A percentile compares a stretch with the other conserved stretches of the same genome.
Conservation (phyloP, 2,113 vertebrate genomes). For the Oncorhynchus kisutch region DNA sequence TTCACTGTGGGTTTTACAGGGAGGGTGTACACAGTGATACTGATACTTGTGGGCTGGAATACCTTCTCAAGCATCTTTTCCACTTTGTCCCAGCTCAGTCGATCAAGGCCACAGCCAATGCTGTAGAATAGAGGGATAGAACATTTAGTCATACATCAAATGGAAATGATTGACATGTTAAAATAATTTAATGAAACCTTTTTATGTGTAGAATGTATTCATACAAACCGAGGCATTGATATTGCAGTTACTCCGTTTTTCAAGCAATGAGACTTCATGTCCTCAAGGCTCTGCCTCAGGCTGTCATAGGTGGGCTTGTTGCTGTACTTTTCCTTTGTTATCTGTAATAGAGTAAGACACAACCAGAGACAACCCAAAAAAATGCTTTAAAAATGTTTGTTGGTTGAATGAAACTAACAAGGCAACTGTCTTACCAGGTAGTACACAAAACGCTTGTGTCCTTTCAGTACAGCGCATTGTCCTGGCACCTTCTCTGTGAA, state of each 20-base stretch:
- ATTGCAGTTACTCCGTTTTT: slow-evolving; percentile 79
- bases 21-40: slow-evolving; percentile 86
- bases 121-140: slow-evolving; percentile 59
- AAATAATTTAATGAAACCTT: neutral
- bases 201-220: neutral
- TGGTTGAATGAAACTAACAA: neutral
- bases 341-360: slow-evolving; percentile 61
- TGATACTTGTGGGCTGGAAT: slow-evolving; percentile 81
- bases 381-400: neutral
- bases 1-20: slow-evolving; percentile 41
- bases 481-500: slow-evolving; percentile 74
- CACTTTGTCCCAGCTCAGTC: slow-evolving; percentile 82
- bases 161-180: too few relatives aligned
- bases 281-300: slow-evolving; percentile 81
- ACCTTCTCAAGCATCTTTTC: slow-evolving; percentile 83
- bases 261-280: slow-evolving; percentile 86
- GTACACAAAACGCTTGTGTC: slow-evolving; percentile 81
- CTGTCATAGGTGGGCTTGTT: slow-evolving; percentile 86
- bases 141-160: too few relatives aligned
- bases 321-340: slow-evolving; percentile 85
- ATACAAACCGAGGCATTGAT: slow-evolving; percentile 87
- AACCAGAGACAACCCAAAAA: neutral
- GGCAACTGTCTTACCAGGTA: slow-evolving; percentile 83
- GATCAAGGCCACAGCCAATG: slow-evolving; percentile 93
- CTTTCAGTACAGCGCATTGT: slow-evolving; percentile 87